Evolutionary conservation across 2,888 invertebrate genomes (phyloP).

Genomic region (Latrodectus hesperus): DNA sequence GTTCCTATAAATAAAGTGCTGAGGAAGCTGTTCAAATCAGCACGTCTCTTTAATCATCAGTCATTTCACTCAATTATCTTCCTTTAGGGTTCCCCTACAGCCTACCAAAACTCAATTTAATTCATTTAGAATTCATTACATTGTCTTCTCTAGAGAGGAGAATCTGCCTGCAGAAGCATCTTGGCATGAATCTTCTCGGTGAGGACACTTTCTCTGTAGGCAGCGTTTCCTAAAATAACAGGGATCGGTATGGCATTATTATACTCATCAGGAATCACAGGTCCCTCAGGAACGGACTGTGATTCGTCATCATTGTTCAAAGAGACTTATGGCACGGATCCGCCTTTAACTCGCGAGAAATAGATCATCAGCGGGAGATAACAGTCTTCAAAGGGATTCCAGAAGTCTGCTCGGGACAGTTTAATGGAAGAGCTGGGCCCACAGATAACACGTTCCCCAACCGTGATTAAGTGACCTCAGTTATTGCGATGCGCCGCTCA

Average conservation of each 20-base stretch:
- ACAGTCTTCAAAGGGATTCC: slow-evolving; percentile 52
- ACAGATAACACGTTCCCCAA: slow-evolving; percentile 25
- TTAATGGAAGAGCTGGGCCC: slow-evolving; percentile 31
- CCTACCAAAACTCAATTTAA: too few relatives aligned
- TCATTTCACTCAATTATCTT: slow-evolving; percentile 4
- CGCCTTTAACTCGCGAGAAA: slow-evolving; percentile 30
- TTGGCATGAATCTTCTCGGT: slow-evolving; percentile 5
- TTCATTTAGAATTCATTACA: not conserved
- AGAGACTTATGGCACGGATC: slow-evolving; percentile 6
- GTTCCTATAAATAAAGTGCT: too few relatives aligned
- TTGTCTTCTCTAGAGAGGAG: not conserved
- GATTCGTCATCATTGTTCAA: slow-evolving; percentile 25
- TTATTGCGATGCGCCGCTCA: slow-evolving; percentile 13
- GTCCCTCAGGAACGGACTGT: slow-evolving; percentile 3
- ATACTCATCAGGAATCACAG: slow-evolving; percentile 21
- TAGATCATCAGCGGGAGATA: slow-evolving; percentile 53
- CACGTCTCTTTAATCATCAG: not conserved
- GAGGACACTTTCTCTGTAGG: slow-evolving; percentile 12
- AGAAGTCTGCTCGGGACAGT: slow-evolving; percentile 40
- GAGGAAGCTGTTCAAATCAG: too few relatives aligned
- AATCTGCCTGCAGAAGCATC: not conserved
- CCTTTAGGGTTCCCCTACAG: too few relatives aligned
- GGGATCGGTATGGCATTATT: slow-evolving; percentile 15
- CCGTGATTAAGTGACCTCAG: slow-evolving; percentile 38
- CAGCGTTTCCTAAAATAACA: not conserved